A percentile compares a stretch with the other conserved stretches of the same genome.
Conservation (phyloP, 2,888 invertebrate genomes). For the Xanthia icteritia region DNA sequence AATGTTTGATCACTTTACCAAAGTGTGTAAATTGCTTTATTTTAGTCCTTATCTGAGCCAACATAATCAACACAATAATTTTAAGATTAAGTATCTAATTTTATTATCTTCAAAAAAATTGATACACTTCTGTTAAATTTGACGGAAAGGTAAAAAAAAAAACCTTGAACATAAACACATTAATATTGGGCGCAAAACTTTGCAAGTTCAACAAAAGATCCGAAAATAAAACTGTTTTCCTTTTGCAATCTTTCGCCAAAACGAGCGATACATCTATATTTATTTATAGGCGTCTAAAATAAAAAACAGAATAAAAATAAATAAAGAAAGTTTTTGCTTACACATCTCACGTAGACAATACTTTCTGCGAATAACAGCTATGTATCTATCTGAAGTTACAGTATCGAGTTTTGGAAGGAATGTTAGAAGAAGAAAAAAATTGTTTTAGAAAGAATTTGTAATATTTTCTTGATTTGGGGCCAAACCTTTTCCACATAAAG, state of each 20-base stretch:
- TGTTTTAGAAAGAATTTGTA: neutral
- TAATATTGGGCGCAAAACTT: constrained; percentile 18
- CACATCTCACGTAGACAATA: constrained; percentile 59
- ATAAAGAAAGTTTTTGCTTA: constrained; percentile 54
- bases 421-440: neutral
- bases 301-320: constrained; percentile 54
- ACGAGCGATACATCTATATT: constrained; percentile 55
- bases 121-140: constrained; percentile 8
- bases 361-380: constrained; percentile 39
- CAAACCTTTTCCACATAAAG: neutral
- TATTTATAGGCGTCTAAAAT: constrained; percentile 53
- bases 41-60: neutral
- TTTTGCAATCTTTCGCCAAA: constrained; percentile 37
- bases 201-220: constrained; percentile 39
- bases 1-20: too few species aligned
- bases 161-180: constrained; percentile 15
- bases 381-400: constrained; percentile 25
- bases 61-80: neutral
- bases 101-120: neutral
- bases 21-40: too few species aligned
- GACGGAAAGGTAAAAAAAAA: neutral
- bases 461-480: neutral
- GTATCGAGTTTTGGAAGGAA: constrained; percentile 26
- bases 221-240: constrained; percentile 41
- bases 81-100: neutral